Conservation (phyloP, 1,140 invertebrate genomes). For the Bombus waltoni region DNA sequence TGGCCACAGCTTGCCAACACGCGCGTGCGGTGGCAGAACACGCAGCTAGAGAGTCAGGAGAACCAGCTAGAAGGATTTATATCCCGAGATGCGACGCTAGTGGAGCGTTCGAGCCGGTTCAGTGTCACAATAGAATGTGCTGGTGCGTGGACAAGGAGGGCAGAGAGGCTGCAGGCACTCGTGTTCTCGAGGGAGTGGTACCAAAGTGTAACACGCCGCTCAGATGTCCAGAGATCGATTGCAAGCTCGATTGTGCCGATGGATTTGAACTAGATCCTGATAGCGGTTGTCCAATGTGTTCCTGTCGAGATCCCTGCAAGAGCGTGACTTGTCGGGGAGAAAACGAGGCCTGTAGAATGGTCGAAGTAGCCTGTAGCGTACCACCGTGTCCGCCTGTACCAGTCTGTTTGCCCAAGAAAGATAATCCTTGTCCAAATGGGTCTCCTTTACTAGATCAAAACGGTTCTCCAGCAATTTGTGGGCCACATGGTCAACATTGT, state of each 20-base stretch:
- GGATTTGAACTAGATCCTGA: constrained; percentile 86
- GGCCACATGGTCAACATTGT: constrained; percentile 88
- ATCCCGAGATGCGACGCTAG: constrained; percentile 90
- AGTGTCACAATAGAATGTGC: constrained; percentile 91
- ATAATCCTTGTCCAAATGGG: constrained; percentile 88
- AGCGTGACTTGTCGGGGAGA: constrained; percentile 88
- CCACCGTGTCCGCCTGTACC: constrained; percentile 89
- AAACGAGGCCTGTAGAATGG: constrained; percentile 87
- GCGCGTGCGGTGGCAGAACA: constrained; percentile 87
- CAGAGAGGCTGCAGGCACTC: constrained; percentile 88
- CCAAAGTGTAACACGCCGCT: constrained; percentile 81
- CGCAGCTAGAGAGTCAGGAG: constrained; percentile 89
- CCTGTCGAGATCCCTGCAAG: constrained; percentile 90
- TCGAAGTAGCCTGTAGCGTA: constrained; percentile 83
- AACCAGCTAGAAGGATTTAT: constrained; percentile 88
- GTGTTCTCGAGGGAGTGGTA: constrained; percentile 76
- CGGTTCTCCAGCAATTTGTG: constrained; percentile 86
- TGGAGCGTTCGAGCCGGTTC: constrained; percentile 90
- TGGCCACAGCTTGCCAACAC: constrained; percentile 91
- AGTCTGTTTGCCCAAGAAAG: constrained; percentile 89
- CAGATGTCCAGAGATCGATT: constrained; percentile 85
- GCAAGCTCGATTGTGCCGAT: constrained; percentile 86
- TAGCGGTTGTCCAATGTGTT: constrained; percentile 89
- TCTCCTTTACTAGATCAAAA: constrained; percentile 85
- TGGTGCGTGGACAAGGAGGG: constrained; percentile 96